Conservation (phyloP, 2,113 vertebrate genomes). For the Astatoreochromis straeleni region DNA sequence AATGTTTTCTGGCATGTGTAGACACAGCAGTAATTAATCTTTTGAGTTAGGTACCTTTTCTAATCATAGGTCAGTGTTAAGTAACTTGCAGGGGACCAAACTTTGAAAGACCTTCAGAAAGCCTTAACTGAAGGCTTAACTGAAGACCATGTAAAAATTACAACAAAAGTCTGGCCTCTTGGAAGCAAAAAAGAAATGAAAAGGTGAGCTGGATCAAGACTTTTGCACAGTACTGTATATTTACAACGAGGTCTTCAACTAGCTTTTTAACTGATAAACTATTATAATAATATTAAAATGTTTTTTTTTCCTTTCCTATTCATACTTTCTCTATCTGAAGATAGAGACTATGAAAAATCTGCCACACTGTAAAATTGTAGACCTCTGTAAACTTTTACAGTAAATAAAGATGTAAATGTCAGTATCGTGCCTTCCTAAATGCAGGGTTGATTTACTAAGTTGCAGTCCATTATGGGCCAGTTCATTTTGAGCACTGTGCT, state of each 20-base stretch:
- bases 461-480: not conserved
- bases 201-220: not conserved
- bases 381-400: not conserved
- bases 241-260: not conserved
- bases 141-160: not conserved
- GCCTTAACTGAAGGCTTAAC: not conserved
- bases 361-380: not conserved
- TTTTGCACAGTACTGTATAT: not conserved
- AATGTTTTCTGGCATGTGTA: not conserved
- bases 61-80: not conserved
- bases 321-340: not conserved
- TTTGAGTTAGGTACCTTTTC: not conserved
- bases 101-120: not conserved
- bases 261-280: not conserved
- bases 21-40: not conserved
- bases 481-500: not conserved
- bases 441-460: not conserved
- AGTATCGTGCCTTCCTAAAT: not conserved
- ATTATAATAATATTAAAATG: not conserved
- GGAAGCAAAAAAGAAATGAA: not conserved
- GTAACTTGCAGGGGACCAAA: not conserved
- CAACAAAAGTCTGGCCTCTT: not conserved
- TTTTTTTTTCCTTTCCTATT: not conserved
- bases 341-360: not conserved
- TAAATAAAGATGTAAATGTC: not conserved